Evolutionary conservation across 2,797 vertebrate genomes (phyloP), one percentile per base, ranked within the genome.

Genomic region (Ispidina picta): DNA sequence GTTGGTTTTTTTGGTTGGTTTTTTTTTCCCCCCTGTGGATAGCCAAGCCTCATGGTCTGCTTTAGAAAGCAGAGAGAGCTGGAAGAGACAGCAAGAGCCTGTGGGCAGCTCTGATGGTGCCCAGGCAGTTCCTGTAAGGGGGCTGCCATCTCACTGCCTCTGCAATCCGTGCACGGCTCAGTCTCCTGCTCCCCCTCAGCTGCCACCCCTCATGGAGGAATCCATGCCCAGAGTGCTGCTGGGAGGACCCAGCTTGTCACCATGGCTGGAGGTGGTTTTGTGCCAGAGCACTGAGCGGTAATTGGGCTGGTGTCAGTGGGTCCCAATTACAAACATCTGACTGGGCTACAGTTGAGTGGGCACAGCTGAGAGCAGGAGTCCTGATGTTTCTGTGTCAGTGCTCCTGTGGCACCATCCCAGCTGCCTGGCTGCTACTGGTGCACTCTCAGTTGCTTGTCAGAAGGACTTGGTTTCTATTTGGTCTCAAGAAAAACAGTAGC

Each of bases 391-490:
- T 12, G 2, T 52, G 28, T 39, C 5, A 2, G 9, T 35, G 37
- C 41, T 46, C 2, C 0, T 10, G 28, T 37, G 33, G 41, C 51
- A 23, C 31, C 2, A 0, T 62, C 68, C 46, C 41, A 43, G 18
- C 51, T 68, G 79, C 56, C 22, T 29, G n/a, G 16, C 63, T 51
- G 29, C 75, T 49, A 2, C 52, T 58, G 14, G 8, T 10, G 2
- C 0, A 1, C 7, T 73, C 18, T 28, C 23, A 4, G 18, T 20
- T 31, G 25, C 35, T 62, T 63, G 18, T 43, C 0, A 0, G 10
- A 51, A 74, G 54, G 59, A 25, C 41, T 60, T 5, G 2, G 29
- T 29, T 69, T 37, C 23, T 9, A 2, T 33, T 10, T 0, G 6
- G 10, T 28, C 22, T 69, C 7, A 22, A 31, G 75, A 14, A 52